phyloP scores from a whole-genome alignment of 1,140 invertebrate species.

The Globodera ellingtonae region DNA sequence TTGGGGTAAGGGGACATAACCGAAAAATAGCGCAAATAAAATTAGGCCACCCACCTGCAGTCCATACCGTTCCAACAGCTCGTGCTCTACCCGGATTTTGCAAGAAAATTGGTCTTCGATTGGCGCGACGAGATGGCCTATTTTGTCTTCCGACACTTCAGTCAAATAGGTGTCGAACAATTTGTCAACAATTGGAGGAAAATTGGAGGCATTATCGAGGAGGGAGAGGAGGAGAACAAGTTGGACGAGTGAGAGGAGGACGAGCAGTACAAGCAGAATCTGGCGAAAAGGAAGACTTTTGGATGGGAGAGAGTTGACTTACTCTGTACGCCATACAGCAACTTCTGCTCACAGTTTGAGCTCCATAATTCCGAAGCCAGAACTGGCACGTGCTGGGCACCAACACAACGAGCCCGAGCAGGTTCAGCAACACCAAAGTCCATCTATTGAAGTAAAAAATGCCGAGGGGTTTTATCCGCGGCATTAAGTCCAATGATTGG shows the following conservation, averaged over 20 bases:
- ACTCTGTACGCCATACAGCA: constrained; percentile 12
- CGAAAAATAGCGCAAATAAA: too few species aligned
- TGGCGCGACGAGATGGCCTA: constrained; percentile 6
- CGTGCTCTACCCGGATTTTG: constrained; percentile 18
- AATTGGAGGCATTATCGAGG: constrained; percentile 12
- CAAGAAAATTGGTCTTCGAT: constrained; percentile 30
- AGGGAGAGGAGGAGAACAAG: constrained; percentile 18
- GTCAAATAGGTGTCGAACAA: constrained; percentile 16
- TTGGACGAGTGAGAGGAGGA: constrained; percentile 18
- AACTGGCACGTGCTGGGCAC: not conserved
- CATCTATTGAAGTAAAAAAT: constrained; percentile 3
- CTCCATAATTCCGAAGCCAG: not conserved
- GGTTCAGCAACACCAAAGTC: constrained; percentile 7
- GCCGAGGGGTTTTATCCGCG: too few species aligned
- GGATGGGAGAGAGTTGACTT: not conserved
- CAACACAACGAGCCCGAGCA: constrained; percentile 6
- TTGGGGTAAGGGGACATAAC: too few species aligned
- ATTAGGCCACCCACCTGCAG: constrained; percentile 14
- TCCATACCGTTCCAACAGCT: constrained; percentile 25
- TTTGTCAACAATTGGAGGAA: constrained; percentile 20
- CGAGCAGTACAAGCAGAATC: constrained; percentile 3
- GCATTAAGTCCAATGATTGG: too few species aligned
- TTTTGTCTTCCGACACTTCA: constrained; percentile 17
- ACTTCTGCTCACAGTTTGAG: not conserved
- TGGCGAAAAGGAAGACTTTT: not conserved